A percentile compares a stretch with the other conserved stretches of the same genome.
Conservation (phyloP, 2,888 invertebrate species). For the Drosophila atripex region DNA sequence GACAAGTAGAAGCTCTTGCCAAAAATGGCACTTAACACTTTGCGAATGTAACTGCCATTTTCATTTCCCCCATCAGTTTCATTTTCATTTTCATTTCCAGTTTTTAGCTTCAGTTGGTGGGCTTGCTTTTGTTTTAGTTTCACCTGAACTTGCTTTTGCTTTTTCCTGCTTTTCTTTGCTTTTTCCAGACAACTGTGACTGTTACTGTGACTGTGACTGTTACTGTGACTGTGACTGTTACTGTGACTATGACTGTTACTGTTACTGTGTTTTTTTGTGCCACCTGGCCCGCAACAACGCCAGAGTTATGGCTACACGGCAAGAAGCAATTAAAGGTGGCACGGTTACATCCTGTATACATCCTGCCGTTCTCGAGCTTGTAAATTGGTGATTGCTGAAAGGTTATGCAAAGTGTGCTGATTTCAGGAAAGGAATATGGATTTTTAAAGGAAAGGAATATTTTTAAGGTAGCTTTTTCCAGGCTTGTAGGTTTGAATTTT, state of each 20-base stretch:
- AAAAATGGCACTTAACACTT: slow-evolving; percentile 41
- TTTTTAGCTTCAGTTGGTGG: slow-evolving; percentile 3
- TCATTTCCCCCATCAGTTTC: slow-evolving; percentile 11
- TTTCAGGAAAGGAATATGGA: background rate
- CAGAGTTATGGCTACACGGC: slow-evolving; percentile 17
- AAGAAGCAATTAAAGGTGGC: slow-evolving; percentile 12
- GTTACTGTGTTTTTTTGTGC: background rate
- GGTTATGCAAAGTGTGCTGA: background rate
- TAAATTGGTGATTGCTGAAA: background rate
- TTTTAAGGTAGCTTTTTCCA: too few species aligned
- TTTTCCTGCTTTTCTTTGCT: background rate
- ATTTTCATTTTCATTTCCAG: background rate
- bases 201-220: slow-evolving; percentile 2
- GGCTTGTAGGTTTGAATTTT: too few species aligned
- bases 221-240: background rate
- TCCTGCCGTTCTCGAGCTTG: background rate
- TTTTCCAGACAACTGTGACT: background rate
- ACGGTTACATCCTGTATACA: background rate
- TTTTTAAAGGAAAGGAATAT: background rate
- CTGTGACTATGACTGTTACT: background rate
- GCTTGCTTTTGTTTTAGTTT: slow-evolving; percentile 3
- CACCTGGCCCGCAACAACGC: slow-evolving; percentile 7
- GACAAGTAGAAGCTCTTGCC: background rate
- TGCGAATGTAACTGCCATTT: slow-evolving; percentile 40
- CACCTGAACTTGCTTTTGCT: background rate